A percentile compares a stretch with the other conserved stretches of the same genome.
These are phyloP conservation scores for Tridacna gigas DNA, from an alignment of 2,888 invertebrate species.

Conservation along the genomic window DNA sequence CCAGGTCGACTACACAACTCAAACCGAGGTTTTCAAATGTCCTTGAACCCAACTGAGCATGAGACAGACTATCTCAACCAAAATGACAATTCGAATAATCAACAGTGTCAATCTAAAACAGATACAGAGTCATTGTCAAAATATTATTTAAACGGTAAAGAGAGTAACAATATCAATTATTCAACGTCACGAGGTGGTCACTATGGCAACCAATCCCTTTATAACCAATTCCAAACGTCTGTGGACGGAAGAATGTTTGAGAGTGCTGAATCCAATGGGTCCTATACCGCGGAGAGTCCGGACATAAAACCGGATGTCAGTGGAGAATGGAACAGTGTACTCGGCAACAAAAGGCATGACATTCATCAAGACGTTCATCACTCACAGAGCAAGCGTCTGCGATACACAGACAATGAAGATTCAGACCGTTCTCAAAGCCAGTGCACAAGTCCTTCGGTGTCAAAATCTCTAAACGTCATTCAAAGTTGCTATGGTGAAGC, in stretches of 20 bases:
- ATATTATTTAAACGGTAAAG: background rate
- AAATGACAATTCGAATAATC: conserved; percentile 12
- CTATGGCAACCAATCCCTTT: background rate
- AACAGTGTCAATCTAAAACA: background rate
- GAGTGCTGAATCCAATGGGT: background rate
- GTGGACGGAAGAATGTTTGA: conserved; percentile 13
- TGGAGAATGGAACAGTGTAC: conserved; percentile 1
- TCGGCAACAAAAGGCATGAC: background rate
- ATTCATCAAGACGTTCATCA: background rate
- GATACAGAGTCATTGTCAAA: background rate
- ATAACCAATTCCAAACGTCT: background rate
- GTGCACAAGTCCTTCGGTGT: conserved; percentile 2
- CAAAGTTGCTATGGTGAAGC: background rate
- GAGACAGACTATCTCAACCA: conserved; percentile 7
- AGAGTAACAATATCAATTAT: background rate
- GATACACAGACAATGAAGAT: background rate
- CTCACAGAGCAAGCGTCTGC: conserved; percentile 9
- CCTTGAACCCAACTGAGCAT: background rate
- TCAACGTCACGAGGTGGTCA: background rate
- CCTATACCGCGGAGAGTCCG: background rate
- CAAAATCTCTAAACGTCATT: background rate
- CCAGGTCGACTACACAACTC: conserved; percentile 14
- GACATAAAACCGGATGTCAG: background rate
- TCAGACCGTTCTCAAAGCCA: background rate
- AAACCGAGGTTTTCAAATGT: conserved; percentile 4